A percentile compares a stretch with the other conserved stretches of the same genome.
Evolutionary conservation across 2,888 invertebrate species (phyloP).

Genomic region (Iselma pallidipennis): DNA sequence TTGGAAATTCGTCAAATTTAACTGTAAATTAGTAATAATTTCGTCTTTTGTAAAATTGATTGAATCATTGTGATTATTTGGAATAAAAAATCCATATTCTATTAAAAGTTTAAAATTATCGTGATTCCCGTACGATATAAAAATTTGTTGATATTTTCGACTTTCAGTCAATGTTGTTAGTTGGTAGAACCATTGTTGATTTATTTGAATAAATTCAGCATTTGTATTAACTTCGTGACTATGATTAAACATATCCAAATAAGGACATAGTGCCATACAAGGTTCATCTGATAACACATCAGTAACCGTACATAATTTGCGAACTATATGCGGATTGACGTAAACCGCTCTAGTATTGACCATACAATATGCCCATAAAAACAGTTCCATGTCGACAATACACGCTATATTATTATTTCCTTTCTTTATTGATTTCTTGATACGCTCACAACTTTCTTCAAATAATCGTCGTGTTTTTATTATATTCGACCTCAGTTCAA

Average conservation of each 20-base stretch:
- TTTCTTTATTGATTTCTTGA: constrained; percentile 56
- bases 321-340: constrained; percentile 61
- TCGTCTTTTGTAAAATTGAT: constrained; percentile 33
- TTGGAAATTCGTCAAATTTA: constrained; percentile 48
- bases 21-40: constrained; percentile 27
- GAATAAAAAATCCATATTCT: constrained; percentile 82
- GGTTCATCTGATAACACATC: constrained; percentile 61
- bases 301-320: constrained; percentile 49
- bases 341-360: constrained; percentile 87
- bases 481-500: constrained; percentile 60
- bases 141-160: constrained; percentile 72
- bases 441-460: constrained; percentile 50
- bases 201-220: constrained; percentile 43
- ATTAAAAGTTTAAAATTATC: constrained; percentile 78
- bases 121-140: constrained; percentile 87
- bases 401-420: constrained; percentile 49
- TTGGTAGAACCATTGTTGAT: constrained; percentile 57
- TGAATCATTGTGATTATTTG: constrained; percentile 38
- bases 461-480: constrained; percentile 43
- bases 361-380: constrained; percentile 80
- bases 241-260: constrained; percentile 90
- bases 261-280: constrained; percentile 80
- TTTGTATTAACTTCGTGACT: constrained; percentile 64
- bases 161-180: constrained; percentile 61
- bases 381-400: constrained; percentile 60